Conservation (phyloP, 1,140 invertebrate genomes). For the Eufriesea mexicana region DNA sequence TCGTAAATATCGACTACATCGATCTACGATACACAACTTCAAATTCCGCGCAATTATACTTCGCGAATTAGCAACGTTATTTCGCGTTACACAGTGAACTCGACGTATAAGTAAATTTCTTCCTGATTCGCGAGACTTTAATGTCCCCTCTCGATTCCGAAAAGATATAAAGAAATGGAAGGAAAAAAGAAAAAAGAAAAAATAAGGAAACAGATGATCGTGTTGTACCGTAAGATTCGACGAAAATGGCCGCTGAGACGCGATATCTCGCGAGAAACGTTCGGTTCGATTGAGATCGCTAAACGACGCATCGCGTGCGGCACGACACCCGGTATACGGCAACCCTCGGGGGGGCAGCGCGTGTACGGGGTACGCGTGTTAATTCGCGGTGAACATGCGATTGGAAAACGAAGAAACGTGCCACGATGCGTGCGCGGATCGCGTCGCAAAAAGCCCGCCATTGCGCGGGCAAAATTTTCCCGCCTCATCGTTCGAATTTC, state of each 20-base stretch:
- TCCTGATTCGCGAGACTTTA: too few species aligned
- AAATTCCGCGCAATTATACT: too few species aligned
- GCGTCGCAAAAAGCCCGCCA: background rate
- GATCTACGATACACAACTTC: too few species aligned
- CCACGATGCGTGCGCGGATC: background rate
- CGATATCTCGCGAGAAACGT: slow-evolving; percentile 12
- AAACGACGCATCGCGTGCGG: slow-evolving; percentile 50
- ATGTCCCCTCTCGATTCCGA: too few species aligned
- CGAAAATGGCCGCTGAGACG: background rate
- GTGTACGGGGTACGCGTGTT: slow-evolving; percentile 9
- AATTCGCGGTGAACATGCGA: slow-evolving; percentile 28
- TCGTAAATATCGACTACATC: too few species aligned
- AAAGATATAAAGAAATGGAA: too few species aligned
- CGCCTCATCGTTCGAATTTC: background rate
- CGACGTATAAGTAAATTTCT: too few species aligned
- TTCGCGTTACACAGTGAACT: too few species aligned
- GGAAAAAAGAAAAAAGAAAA: background rate
- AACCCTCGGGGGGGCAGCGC: background rate
- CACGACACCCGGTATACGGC: slow-evolving; percentile 48
- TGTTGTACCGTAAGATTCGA: background rate
- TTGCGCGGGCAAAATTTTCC: background rate
- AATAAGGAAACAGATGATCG: background rate
- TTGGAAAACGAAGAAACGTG: background rate
- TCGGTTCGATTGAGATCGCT: slow-evolving; percentile 14
- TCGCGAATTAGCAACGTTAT: too few species aligned